These are phyloP conservation scores for Dreissena rostriformis DNA, from an alignment of 1,140 invertebrate genomes.

Conservation along the genomic window DNA sequence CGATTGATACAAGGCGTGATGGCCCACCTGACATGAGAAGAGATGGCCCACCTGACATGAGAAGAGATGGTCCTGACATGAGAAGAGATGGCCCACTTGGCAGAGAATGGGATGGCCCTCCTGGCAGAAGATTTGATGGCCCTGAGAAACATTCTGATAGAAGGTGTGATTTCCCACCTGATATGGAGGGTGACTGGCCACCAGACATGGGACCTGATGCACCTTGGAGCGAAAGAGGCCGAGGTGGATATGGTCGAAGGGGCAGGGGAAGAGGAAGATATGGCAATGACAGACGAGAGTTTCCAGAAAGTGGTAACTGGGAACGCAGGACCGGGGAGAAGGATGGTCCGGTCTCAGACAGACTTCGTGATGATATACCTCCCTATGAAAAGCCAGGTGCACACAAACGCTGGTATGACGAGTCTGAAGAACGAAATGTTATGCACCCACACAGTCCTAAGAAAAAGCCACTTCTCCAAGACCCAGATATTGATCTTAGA, in stretches of 20 bases:
- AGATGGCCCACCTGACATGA: not conserved
- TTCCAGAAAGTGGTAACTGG: no score
- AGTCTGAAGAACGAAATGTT: no score
- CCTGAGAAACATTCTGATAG: not conserved
- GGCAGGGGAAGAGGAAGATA: conserved; percentile 21
- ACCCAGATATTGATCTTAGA: no score
- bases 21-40: not conserved
- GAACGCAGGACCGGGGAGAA: no score
- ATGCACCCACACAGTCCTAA: no score
- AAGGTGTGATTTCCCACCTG: not conserved
- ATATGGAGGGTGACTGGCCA: not conserved
- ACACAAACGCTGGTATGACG: not conserved
- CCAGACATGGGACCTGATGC: not conserved
- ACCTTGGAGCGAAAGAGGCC: not conserved
- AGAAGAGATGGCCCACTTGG: not conserved
- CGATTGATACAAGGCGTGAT: not conserved
- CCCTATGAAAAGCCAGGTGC: not conserved
- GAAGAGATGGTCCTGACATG: not conserved
- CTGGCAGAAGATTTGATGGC: not conserved
- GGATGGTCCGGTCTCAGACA: no score
- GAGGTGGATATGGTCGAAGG: not conserved
- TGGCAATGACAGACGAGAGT: no score
- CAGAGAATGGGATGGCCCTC: not conserved
- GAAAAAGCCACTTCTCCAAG: no score
- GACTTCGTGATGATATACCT: not conserved